Percentiles rank a stretch among this genome's conserved stretches.
These are phyloP conservation scores for Phymanthus crucifer DNA, from an alignment of 92 coral and sea anemone genomes.

Conservation along the genomic window DNA sequence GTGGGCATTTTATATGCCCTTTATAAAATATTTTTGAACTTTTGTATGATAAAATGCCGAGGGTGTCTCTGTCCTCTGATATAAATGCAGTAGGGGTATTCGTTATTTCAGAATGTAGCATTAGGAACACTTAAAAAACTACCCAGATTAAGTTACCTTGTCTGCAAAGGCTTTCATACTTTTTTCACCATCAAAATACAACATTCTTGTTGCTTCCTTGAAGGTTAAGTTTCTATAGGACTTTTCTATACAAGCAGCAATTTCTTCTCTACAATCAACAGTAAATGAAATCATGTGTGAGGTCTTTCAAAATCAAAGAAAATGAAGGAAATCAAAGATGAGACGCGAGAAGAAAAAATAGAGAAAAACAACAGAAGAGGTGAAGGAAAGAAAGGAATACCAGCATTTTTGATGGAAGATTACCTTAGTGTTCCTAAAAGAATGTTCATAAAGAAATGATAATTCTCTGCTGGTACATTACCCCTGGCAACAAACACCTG, in stretches of 20 bases:
- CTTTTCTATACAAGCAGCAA: slow-evolving; percentile 94
- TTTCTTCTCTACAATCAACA: slow-evolving; percentile 71
- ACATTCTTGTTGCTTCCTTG: slow-evolving; percentile 86
- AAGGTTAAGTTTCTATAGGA: slow-evolving; percentile 80
- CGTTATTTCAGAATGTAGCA: too few species aligned
- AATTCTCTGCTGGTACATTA: slow-evolving; percentile 97
- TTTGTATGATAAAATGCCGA: too few species aligned
- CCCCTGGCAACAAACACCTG: slow-evolving; percentile 99
- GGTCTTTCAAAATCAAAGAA: too few species aligned
- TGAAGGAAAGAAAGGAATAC: too few species aligned
- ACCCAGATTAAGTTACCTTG: slow-evolving; percentile 63
- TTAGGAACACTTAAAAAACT: too few species aligned
- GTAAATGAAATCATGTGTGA: not conserved
- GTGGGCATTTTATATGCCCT: too few species aligned
- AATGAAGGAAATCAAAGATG: too few species aligned
- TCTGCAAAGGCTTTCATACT: slow-evolving; percentile 85
- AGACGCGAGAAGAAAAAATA: too few species aligned
- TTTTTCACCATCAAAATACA: slow-evolving; percentile 92
- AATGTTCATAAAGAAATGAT: slow-evolving; percentile 98
- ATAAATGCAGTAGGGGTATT: too few species aligned
- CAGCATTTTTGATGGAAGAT: not conserved
- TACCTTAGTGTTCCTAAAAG: slow-evolving; percentile 91
- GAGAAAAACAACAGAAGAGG: too few species aligned
- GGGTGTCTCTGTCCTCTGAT: too few species aligned
- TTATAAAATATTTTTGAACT: too few species aligned